Evolutionary conservation across 1,140 invertebrate species (phyloP).

Genomic region (Matsumurasca onukii): DNA sequence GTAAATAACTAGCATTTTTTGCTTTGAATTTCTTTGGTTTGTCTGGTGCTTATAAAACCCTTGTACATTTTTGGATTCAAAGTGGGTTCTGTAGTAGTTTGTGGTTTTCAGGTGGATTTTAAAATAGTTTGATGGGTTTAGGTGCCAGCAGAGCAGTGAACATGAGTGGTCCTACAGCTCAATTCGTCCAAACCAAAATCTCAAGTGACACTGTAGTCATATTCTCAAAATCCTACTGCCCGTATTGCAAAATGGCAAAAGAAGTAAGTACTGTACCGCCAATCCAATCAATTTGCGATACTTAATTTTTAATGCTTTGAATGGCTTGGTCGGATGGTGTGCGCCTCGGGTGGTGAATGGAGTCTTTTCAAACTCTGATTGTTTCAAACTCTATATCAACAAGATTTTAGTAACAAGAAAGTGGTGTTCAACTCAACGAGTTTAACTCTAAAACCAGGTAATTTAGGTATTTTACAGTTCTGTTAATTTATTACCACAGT

Average conservation of each 20-base stretch:
- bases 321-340: not conserved
- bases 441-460: not conserved
- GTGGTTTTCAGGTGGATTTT: no score
- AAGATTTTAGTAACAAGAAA: not conserved
- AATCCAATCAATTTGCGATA: no score
- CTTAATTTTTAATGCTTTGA: not conserved
- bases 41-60: no score
- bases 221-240: slow-evolving; percentile 88
- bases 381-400: not conserved
- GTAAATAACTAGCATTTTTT: no score
- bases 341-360: not conserved
- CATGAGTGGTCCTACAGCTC: slow-evolving; percentile 39
- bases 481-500: no score
- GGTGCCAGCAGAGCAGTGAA: slow-evolving; percentile 46
- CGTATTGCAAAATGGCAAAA: slow-evolving; percentile 84
- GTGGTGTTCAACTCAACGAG: not conserved
- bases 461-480: no score
- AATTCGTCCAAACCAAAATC: slow-evolving; percentile 63
- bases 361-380: not conserved
- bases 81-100: no score
- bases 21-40: no score
- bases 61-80: no score
- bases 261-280: slow-evolving; percentile 48
- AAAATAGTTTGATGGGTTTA: slow-evolving; percentile 45
- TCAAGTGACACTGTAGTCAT: slow-evolving; percentile 76